These are phyloP conservation scores for Phaethon lepturus DNA, from an alignment of 2,113 vertebrate genomes.

Conservation along the genomic window DNA sequence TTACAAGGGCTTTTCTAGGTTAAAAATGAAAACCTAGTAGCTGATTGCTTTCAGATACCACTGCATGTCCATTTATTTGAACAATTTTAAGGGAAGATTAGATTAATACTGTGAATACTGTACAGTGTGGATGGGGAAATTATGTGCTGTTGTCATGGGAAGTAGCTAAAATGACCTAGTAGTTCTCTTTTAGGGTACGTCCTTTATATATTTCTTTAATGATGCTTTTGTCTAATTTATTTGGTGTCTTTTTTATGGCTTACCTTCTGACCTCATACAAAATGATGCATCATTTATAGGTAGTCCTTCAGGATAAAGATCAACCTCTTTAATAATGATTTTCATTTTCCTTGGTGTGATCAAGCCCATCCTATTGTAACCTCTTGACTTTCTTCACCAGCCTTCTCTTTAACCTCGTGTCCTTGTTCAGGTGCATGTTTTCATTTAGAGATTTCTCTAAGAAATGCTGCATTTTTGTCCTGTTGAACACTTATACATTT, in stretches of 20 bases:
- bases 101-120: neutral
- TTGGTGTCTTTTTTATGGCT: neutral
- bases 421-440: neutral
- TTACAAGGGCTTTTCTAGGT: slow-evolving; percentile 22
- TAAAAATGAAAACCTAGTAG: neutral
- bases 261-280: neutral
- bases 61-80: neutral
- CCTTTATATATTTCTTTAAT: neutral
- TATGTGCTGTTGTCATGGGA: neutral
- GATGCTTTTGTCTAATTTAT: neutral
- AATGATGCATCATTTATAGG: neutral
- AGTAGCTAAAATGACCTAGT: neutral
- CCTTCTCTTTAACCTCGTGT: neutral
- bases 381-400: neutral
- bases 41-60: slow-evolving; percentile 5
- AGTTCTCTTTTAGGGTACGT: neutral
- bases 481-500: neutral
- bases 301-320: neutral
- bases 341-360: neutral
- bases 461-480: neutral
- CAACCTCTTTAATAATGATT: neutral
- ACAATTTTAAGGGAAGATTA: neutral
- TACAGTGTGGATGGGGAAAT: neutral
- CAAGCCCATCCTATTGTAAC: neutral
- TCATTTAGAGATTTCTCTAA: neutral